phyloP scores from a whole-genome alignment of 1,140 invertebrate genomes.

The Monochamus saltuarius region DNA sequence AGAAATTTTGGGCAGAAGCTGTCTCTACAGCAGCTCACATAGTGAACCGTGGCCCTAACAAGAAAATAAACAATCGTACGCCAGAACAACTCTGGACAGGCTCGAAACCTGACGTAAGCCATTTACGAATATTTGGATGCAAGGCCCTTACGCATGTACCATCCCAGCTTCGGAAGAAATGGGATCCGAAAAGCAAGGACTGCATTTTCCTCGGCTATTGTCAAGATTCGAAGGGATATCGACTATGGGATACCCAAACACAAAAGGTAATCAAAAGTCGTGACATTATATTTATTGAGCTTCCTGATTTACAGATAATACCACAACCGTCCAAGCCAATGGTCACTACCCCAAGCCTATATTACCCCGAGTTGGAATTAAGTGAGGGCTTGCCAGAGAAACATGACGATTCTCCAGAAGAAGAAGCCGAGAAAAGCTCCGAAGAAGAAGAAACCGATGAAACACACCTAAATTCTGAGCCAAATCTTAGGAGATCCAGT shows the following conservation, averaged over 20 bases:
- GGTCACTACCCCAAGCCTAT: no score
- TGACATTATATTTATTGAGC: no score
- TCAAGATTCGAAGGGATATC: no score
- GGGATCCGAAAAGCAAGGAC: slow-evolving; percentile 25
- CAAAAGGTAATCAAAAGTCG: no score
- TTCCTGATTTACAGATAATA: no score
- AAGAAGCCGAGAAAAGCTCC: slow-evolving; percentile 2
- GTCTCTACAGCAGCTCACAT: slow-evolving; percentile 13
- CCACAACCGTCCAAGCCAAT: no score
- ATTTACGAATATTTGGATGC: slow-evolving; percentile 42
- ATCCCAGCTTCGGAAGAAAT: slow-evolving; percentile 32
- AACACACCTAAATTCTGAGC: no score
- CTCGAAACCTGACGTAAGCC: slow-evolving; percentile 35
- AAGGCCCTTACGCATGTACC: slow-evolving; percentile 34
- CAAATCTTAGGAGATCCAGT: slow-evolving; percentile 5
- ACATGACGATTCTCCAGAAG: neutral
- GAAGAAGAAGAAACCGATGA: slow-evolving; percentile 31
- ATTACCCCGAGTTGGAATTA: no score
- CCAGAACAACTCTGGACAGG: slow-evolving; percentile 22
- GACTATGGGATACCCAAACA: no score
- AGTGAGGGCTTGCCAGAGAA: no score
- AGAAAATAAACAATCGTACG: neutral
- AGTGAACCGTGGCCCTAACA: neutral
- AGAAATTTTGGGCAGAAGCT: slow-evolving; percentile 49
- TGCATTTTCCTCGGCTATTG: no score